phyloP scores from a whole-genome alignment of 1,140 invertebrate species.

The Tenebrio molitor region DNA sequence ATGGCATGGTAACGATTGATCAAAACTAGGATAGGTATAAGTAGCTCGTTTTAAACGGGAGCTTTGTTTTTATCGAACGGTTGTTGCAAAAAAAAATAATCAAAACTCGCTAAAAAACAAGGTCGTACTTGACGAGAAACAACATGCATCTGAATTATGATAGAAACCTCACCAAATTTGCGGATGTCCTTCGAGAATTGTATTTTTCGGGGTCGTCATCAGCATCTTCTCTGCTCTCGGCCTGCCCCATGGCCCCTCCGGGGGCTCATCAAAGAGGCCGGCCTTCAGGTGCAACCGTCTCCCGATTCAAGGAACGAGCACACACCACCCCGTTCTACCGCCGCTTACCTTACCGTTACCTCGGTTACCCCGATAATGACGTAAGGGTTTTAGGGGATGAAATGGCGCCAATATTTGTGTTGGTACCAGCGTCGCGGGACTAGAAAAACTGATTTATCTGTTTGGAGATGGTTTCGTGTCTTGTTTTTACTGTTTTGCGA shows the following conservation, averaged over 20 bases:
- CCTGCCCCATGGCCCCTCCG: conserved; percentile 62
- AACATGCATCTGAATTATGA: background rate
- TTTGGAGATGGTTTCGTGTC: background rate
- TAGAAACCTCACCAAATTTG: conserved; percentile 50
- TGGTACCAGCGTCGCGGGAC: conserved; percentile 13
- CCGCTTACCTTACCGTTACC: conserved; percentile 20
- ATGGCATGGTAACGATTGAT: conserved; percentile 15
- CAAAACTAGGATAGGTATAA: background rate
- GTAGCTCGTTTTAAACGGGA: too few species aligned
- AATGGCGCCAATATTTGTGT: conserved; percentile 12
- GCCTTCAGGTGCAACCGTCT: conserved; percentile 41
- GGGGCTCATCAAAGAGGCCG: conserved; percentile 59
- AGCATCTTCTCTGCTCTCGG: conserved; percentile 63
- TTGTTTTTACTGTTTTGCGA: background rate
- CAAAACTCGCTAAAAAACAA: conserved; percentile 16
- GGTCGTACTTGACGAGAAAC: background rate
- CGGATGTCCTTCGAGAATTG: conserved; percentile 59
- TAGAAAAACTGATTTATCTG: background rate
- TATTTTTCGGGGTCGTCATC: conserved; percentile 64
- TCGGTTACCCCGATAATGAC: conserved; percentile 28
- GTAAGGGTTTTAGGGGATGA: conserved; percentile 16
- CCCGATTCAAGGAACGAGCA: conserved; percentile 17
- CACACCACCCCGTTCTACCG: conserved; percentile 24
- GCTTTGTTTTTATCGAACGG: background rate
- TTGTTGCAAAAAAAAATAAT: conserved; percentile 2